Evolutionary conservation across 2,797 vertebrate genomes (phyloP).

Genomic region (Tiaroga cobitis): DNA sequence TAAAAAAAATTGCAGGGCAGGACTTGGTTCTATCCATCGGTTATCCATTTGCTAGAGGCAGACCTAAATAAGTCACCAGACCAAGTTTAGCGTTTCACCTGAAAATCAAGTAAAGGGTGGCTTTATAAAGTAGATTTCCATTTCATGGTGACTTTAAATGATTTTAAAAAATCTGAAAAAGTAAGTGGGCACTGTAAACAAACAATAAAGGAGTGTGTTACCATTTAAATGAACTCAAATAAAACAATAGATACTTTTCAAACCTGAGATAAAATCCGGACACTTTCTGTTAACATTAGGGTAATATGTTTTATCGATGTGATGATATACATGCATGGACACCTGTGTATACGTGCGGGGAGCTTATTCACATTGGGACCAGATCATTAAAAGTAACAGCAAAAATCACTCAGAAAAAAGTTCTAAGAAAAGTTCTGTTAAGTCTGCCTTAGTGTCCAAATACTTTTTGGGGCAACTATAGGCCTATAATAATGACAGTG

Average conservation of each 20-base stretch:
- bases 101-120: background rate
- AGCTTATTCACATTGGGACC: background rate
- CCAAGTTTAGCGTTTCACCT: background rate
- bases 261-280: background rate
- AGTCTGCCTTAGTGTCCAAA: background rate
- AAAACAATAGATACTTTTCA: background rate
- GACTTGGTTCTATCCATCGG: background rate
- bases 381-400: background rate
- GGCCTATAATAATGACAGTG: background rate
- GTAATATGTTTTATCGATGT: background rate
- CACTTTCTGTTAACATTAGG: background rate
- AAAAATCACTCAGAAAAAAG: background rate
- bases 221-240: background rate
- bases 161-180: background rate
- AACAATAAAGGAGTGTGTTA: too few species aligned
- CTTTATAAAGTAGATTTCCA: too few species aligned
- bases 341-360: background rate
- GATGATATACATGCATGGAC: background rate
- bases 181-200: background rate
- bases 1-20: background rate
- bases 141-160: background rate
- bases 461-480: background rate
- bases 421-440: background rate
- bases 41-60: background rate
- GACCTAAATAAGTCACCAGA: background rate